Evolutionary conservation across 1,140 invertebrate species (phyloP).

Genomic region (Aporrectodea caliginosa): DNA sequence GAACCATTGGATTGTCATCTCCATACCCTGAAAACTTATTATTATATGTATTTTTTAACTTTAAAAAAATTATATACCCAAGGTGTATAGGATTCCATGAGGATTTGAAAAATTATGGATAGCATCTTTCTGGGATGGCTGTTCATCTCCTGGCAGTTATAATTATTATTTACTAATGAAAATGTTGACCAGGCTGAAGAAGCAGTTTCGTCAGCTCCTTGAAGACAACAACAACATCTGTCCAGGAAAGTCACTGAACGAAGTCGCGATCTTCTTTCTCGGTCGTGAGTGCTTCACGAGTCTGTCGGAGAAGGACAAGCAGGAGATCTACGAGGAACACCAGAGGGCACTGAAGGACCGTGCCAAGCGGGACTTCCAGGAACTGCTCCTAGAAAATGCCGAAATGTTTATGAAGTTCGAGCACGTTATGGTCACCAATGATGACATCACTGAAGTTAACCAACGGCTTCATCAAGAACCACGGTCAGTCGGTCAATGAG

Average conservation of each 20-base stretch:
- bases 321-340: conserved; percentile 90
- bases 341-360: conserved; percentile 68
- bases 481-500: too few species aligned
- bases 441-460: conserved; percentile 26
- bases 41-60: too few species aligned
- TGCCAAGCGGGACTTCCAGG: conserved; percentile 88
- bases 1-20: too few species aligned
- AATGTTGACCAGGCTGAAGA: conserved; percentile 59
- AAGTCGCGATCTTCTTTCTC: conserved; percentile 89
- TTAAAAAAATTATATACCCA: too few species aligned
- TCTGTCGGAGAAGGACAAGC: conserved; percentile 81
- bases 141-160: conserved; percentile 16
- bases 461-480: conserved; percentile 21
- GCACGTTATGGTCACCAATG: conserved; percentile 72
- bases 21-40: too few species aligned
- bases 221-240: conserved; percentile 83
- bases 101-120: conserved; percentile 1
- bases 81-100: too few species aligned
- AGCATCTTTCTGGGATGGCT: conserved; percentile 29
- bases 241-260: conserved; percentile 84
- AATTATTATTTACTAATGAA: too few species aligned
- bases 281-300: conserved; percentile 91
- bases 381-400: conserved; percentile 86
- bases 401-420: conserved; percentile 70
- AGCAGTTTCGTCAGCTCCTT: conserved; percentile 87